phyloP scores from a whole-genome alignment of 1,140 invertebrate genomes.

The Pseudoatta argentina region DNA sequence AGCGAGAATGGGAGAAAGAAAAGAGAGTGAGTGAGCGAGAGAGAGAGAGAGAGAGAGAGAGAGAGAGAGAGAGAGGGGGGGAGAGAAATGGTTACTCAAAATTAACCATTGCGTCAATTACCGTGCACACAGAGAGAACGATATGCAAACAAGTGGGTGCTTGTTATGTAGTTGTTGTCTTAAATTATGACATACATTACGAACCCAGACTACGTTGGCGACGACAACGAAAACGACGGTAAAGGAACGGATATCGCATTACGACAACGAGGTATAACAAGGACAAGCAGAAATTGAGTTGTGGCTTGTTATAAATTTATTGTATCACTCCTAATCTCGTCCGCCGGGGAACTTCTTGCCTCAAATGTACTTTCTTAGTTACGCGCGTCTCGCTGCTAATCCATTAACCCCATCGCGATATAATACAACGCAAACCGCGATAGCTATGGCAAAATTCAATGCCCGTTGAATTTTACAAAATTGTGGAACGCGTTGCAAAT shows the following conservation, averaged over 20 bases:
- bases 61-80: too few relatives aligned
- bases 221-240: background rate
- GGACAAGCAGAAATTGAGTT: slow-evolving; percentile 49
- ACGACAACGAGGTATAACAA: slow-evolving; percentile 38
- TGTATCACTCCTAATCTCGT: slow-evolving; percentile 47
- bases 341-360: slow-evolving; percentile 4
- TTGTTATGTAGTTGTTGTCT: slow-evolving; percentile 45
- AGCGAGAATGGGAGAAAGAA: background rate
- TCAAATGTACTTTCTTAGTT: slow-evolving; percentile 54
- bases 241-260: slow-evolving; percentile 28
- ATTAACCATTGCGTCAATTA: slow-evolving; percentile 54
- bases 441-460: background rate
- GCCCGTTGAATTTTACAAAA: background rate
- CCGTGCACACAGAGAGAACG: background rate
- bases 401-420: slow-evolving; percentile 5
- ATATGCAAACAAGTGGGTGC: slow-evolving; percentile 47
- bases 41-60: background rate
- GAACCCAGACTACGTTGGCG: slow-evolving; percentile 10
- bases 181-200: slow-evolving; percentile 56
- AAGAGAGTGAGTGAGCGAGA: background rate
- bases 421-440: background rate
- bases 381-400: slow-evolving; percentile 39
- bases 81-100: background rate
- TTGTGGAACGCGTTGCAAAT: background rate
- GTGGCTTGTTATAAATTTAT: slow-evolving; percentile 60